phyloP scores from a whole-genome alignment of 2,113 vertebrate species.

The Alethe diademata region DNA sequence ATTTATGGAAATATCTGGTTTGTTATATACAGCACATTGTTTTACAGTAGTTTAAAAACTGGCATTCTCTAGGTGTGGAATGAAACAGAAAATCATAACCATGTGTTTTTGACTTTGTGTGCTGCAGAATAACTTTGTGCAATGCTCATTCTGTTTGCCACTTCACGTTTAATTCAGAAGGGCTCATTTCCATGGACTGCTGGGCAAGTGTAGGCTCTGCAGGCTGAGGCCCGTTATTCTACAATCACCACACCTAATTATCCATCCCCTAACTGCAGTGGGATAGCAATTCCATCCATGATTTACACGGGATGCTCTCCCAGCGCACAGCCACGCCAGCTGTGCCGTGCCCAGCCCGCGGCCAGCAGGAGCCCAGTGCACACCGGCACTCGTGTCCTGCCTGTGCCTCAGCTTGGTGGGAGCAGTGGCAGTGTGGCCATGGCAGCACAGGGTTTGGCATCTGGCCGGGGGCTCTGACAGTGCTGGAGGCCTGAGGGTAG shows the following conservation, averaged over 20 bases:
- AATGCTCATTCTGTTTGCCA: rapidly evolving
- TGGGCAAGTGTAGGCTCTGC: neutral
- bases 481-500: neutral
- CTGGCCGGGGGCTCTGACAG: rapidly evolving
- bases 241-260: neutral
- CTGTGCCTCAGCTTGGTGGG: neutral
- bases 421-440: neutral
- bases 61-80: neutral
- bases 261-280: neutral
- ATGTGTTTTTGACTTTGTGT: neutral
- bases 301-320: neutral
- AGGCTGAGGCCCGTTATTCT: neutral
- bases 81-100: neutral
- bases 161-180: neutral
- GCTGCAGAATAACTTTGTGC: neutral
- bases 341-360: neutral
- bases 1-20: neutral
- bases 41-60: neutral
- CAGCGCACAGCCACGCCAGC: rapidly evolving
- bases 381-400: rapidly evolving
- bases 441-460: neutral
- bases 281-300: neutral
- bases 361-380: rapidly evolving
- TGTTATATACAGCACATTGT: neutral
- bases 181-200: neutral